A percentile compares a stretch with the other conserved stretches of the same genome.
Evolutionary conservation across 1,140 invertebrate genomes (phyloP).

Genomic region (Diabrotica virgifera): DNA sequence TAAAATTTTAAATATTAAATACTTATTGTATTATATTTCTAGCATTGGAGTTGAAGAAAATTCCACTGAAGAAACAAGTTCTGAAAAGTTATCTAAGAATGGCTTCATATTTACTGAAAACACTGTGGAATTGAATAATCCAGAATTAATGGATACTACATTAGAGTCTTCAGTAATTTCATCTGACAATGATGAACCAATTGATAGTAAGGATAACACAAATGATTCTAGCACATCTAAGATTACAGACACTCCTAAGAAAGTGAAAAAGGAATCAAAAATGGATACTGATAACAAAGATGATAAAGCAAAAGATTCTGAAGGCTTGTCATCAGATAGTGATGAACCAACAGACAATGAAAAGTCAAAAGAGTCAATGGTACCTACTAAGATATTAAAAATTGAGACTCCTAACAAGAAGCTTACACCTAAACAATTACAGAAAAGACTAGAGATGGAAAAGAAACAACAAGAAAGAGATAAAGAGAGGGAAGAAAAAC

Average conservation of each 20-base stretch:
- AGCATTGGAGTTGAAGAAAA: too few relatives aligned
- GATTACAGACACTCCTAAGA: constrained; percentile 10
- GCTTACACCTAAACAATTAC: constrained; percentile 46
- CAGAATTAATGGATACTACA: too few relatives aligned
- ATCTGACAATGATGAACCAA: constrained; percentile 15
- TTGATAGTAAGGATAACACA: constrained; percentile 56
- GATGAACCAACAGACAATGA: not conserved
- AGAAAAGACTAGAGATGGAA: constrained; percentile 54
- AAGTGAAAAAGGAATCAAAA: constrained; percentile 9
- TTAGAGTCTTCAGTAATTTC: too few relatives aligned
- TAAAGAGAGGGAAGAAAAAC: constrained; percentile 47
- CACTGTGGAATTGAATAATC: too few relatives aligned
- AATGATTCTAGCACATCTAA: constrained; percentile 33
- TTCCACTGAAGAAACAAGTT: too few relatives aligned
- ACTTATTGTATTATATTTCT: too few relatives aligned
- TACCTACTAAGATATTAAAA: constrained; percentile 7
- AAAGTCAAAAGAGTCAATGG: constrained; percentile 7
- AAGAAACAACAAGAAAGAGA: constrained; percentile 51
- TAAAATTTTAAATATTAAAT: too few relatives aligned
- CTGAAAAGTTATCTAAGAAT: too few relatives aligned
- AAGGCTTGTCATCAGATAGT: not conserved
- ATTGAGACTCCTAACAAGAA: not conserved
- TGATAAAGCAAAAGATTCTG: not conserved
- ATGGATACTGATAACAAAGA: not conserved
- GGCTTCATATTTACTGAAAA: too few relatives aligned